Percentiles rank a stretch among this genome's conserved stretches.
These are phyloP conservation scores for Liodrosophila aerea DNA, from an alignment of 2,888 invertebrate species.

Conservation along the genomic window DNA sequence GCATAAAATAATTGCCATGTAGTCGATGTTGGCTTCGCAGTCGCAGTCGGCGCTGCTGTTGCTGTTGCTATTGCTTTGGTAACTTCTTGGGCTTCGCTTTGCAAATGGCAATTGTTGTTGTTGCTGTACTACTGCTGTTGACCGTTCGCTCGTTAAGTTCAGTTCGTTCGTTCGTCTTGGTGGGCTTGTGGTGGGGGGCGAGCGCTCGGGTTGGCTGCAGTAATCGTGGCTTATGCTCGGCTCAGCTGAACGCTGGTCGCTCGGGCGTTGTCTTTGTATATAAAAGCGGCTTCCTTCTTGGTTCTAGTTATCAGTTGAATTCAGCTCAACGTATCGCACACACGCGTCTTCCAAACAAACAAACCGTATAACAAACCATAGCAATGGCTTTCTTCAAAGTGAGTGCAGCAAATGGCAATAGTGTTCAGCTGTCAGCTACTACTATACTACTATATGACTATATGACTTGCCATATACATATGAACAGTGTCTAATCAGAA, in stretches of 20 bases:
- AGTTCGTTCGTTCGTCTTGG: constrained; percentile 27
- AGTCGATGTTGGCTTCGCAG: constrained; percentile 33
- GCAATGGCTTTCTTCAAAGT: constrained; percentile 83
- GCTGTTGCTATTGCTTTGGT: constrained; percentile 26
- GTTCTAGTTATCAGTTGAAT: constrained; percentile 83
- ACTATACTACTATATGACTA: not conserved
- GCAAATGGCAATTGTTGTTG: constrained; percentile 45
- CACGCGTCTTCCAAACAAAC: constrained; percentile 51
- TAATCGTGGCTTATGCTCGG: constrained; percentile 43
- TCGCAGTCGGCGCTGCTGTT: not conserved
- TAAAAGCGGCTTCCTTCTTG: constrained; percentile 82
- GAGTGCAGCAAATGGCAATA: constrained; percentile 63
- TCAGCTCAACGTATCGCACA: constrained; percentile 80
- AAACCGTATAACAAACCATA: constrained; percentile 39
- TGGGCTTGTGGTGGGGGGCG: constrained; percentile 7
- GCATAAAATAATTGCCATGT: constrained; percentile 58
- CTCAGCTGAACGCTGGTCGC: constrained; percentile 32
- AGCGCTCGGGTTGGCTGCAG: not conserved
- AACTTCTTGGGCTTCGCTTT: constrained; percentile 69
- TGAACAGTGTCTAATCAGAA: constrained; percentile 19
- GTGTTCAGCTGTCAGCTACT: constrained; percentile 3
- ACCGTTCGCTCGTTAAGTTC: constrained; percentile 55
- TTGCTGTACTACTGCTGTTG: constrained; percentile 31
- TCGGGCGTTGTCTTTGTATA: constrained; percentile 82
- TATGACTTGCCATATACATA: not conserved